Base-by-base conservation (phyloP, 1,140 invertebrate genomes). In the Pygmarrhopalites habei region DNA sequence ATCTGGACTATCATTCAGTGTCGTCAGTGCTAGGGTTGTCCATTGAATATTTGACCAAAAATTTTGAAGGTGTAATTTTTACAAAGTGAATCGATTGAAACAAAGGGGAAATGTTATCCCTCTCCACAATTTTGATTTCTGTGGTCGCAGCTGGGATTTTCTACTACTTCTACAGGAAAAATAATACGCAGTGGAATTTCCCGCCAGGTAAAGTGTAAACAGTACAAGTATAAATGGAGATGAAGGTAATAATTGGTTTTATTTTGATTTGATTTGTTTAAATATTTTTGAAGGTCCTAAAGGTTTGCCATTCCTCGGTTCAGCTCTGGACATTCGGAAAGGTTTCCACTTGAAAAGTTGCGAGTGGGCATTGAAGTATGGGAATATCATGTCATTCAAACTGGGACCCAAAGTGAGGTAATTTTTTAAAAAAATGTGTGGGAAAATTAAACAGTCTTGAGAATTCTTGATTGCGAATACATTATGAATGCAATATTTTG, bases 261-360 rank as follows among this genome's bases (percentile, higher is more conserved):
- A 12, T 41, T 41, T 41, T 41, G 12, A n/a, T n/a, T n/a, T n/a
- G n/a, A n/a, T n/a, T n/a, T n/a, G n/a, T n/a, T n/a, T n/a, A n/a
- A n/a, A n/a, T n/a, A n/a, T 41, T 41, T 41, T 41, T 41, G 39
- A 41, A 68, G 67, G 67, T 17, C 67, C 67, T 25, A 53, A 47
- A 29, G 32, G 30, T 32, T 41, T 49, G 1, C 67, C 67, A 5
- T 15, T 68, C 12, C 12, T 68, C 29, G 67, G 67, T 23, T 52
- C 62, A 44, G 39, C 62, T 2, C 64, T 56, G 14, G 35, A 52
- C 35, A 41, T 68, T 26, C 21, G 53, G 7, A 14, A 25, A 14
- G n/a, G 15, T 15, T 58, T 51, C 12, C 55, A 68, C 35, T n/a
- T 57, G 14, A 29, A 17, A 21, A 44, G 57, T 39, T n/a, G 35